phyloP scores from a whole-genome alignment of 2,797 vertebrate species.

The Podarcis siculus region DNA sequence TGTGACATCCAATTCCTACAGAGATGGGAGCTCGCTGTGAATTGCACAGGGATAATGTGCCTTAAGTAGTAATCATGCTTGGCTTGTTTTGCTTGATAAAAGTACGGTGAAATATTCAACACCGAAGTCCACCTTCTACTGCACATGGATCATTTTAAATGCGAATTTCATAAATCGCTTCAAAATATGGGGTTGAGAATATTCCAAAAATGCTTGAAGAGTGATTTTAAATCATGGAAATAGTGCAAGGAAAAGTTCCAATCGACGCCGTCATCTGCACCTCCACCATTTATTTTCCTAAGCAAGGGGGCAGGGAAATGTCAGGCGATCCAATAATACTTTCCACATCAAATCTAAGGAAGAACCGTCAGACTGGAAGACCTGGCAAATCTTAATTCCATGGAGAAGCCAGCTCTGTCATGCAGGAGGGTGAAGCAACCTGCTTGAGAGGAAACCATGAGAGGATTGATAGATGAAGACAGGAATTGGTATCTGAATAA shows the following conservation, averaged over 20 bases:
- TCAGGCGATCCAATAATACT: background rate
- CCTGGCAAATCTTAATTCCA: background rate
- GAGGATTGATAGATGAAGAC: too few relatives aligned
- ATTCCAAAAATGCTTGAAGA: too few relatives aligned
- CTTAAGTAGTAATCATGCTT: slow-evolving; percentile 32
- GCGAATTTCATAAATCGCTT: slow-evolving; percentile 40
- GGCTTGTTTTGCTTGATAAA: slow-evolving; percentile 41
- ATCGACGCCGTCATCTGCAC: too few relatives aligned
- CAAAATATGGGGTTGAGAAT: slow-evolving; percentile 34
- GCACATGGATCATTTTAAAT: slow-evolving; percentile 36
- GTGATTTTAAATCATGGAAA: too few relatives aligned
- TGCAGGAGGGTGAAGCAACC: background rate
- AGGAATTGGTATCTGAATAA: too few relatives aligned
- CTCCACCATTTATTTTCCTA: background rate
- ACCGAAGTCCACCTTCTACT: slow-evolving; percentile 32
- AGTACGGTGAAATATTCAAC: slow-evolving; percentile 44
- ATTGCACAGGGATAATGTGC: slow-evolving; percentile 39
- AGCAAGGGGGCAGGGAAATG: too few relatives aligned
- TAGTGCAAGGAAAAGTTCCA: too few relatives aligned
- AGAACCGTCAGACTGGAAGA: background rate
- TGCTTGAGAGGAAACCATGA: too few relatives aligned
- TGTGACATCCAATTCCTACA: slow-evolving; percentile 40
- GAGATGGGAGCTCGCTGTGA: slow-evolving; percentile 8
- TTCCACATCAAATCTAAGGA: background rate
- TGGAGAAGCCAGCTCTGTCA: background rate